Evolutionary conservation across 2,113 vertebrate species (phyloP).

Genomic region (Parus major): DNA sequence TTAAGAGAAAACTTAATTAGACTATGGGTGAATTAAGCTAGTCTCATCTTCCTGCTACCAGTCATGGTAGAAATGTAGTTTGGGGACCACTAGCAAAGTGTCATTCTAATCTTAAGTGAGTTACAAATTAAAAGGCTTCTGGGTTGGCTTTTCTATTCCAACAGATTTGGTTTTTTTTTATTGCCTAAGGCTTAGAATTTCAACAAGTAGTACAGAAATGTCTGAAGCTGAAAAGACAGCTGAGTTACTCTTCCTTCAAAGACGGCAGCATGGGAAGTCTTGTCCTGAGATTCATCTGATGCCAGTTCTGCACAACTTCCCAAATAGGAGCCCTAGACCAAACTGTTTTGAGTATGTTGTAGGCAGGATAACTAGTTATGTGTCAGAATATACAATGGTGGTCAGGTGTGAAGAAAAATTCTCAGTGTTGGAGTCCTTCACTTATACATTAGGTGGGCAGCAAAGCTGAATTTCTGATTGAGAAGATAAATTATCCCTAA

Average conservation of each 20-base stretch:
- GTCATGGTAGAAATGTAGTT: background rate
- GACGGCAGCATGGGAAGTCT: background rate
- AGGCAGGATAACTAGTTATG: background rate
- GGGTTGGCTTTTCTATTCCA: background rate
- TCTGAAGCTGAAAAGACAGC: background rate
- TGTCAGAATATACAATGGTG: background rate
- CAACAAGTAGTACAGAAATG: background rate
- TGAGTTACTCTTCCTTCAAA: background rate
- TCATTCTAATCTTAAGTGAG: background rate
- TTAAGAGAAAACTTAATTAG: background rate
- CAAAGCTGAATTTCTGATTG: background rate
- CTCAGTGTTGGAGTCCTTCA: background rate
- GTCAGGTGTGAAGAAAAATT: background rate
- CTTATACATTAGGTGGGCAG: background rate
- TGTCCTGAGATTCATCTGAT: rapidly evolving
- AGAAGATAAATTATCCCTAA: background rate
- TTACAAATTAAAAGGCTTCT: background rate
- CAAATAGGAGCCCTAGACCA: no score
- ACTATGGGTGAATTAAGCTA: background rate
- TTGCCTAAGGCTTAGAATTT: background rate
- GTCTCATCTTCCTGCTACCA: background rate
- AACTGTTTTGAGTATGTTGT: background rate
- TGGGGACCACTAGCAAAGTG: background rate
- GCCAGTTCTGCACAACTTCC: background rate
- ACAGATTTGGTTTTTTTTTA: background rate